Evolutionary conservation across 2,888 invertebrate genomes (phyloP), one percentile per base, ranked within the genome.

Genomic region (Agrochola lychnidis): DNA sequence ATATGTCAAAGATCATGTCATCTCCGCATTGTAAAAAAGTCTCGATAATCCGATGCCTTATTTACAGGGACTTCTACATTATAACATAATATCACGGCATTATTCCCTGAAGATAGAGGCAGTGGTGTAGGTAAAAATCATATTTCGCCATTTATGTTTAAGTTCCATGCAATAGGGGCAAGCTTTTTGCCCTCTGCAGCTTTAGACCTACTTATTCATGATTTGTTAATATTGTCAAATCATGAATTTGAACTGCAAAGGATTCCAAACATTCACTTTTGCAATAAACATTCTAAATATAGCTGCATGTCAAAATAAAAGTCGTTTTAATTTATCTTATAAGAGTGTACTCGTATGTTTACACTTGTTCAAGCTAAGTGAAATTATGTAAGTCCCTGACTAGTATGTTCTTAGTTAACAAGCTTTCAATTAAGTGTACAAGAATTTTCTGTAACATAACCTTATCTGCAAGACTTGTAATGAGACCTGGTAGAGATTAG

Each of bases 341-440:
- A 59, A 61, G 40, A 61, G 40, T 53, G 57, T 53, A 56, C 57
- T 70, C n/a, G 12, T 25, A 16, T 71, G 53, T n/a, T 57, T 22
- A 16, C 48, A 62, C 70, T 45, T 70, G 19, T 56, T 6, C 1
- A 10, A 67, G 63, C 30, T 71, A 74, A 71, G 63, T 68, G 48
- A 68, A 1, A 5, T 71, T 71, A 80, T 61, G 30, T 81, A 74
- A 82, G 2, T 42, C 5, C 56, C 12, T 59, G n/a, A 45, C 73
- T 42, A 62, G 42, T 63, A 36, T 19, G 25, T 64, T 75, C 30
- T 51, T 42, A 51, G 14, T 45, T 22, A 61, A 25, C 12, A 25
- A 51, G 25, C 73, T 83, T 73, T 70, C 67, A 67, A 73, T 51
- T 48, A 30, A 75, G 36, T 57, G 61, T 0, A 30, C 14, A 48